phyloP scores from a whole-genome alignment of 2,888 invertebrate species.

The Urechis unicinctus region DNA sequence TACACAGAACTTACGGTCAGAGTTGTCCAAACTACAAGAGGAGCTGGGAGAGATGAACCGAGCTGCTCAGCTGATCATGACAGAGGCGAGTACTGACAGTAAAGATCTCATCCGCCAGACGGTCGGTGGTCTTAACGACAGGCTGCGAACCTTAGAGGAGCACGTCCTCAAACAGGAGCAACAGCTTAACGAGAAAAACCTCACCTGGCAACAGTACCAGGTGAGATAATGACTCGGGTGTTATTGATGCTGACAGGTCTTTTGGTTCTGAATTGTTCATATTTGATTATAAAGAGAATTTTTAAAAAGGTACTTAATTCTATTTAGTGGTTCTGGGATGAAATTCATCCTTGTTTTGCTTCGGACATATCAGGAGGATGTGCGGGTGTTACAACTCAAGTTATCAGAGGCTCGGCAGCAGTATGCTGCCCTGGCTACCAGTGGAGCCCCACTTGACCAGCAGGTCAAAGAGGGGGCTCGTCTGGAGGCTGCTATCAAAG shows the following conservation, averaged over 20 bases:
- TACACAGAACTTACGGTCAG: conserved; percentile 23
- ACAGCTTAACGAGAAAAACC: conserved; percentile 26
- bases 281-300: too few relatives aligned
- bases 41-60: conserved; percentile 31
- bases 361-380: conserved; percentile 22
- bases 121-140: conserved; percentile 29
- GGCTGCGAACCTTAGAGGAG: conserved; percentile 29
- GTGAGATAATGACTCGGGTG: conserved; percentile 2
- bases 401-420: conserved; percentile 27
- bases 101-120: conserved; percentile 30
- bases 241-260: not conserved
- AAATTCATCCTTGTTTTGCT: too few relatives aligned
- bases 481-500: conserved; percentile 32
- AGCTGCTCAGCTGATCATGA: conserved; percentile 29
- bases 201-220: conserved; percentile 31
- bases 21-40: conserved; percentile 51
- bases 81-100: conserved; percentile 27
- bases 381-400: conserved; percentile 24
- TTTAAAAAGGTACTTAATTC: too few relatives aligned
- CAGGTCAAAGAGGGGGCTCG: conserved; percentile 27
- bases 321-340: too few relatives aligned
- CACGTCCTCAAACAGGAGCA: conserved; percentile 31
- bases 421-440: conserved; percentile 21
- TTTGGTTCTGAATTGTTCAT: too few relatives aligned
- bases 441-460: conserved; percentile 24